Evolutionary conservation across 2,888 invertebrate species (phyloP).

Genomic region (Eupeodes latifasciatus): DNA sequence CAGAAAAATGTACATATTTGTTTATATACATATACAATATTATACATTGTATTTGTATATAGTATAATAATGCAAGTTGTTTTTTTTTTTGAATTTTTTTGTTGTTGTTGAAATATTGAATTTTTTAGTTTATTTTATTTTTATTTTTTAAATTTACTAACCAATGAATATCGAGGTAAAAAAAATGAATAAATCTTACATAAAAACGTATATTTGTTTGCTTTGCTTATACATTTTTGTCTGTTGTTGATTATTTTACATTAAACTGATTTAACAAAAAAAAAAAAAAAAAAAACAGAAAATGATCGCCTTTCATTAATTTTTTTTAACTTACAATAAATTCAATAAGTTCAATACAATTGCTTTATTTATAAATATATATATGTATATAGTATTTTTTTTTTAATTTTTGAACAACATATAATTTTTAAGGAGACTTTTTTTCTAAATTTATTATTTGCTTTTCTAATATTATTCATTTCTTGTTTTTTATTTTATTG

Average conservation of each 20-base stretch:
- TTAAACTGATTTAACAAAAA: conserved; percentile 74
- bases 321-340: conserved; percentile 74
- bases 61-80: conserved; percentile 60
- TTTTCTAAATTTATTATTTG: conserved; percentile 53
- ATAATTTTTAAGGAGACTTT: conserved; percentile 72
- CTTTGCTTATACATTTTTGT: conserved; percentile 56
- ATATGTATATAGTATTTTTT: conserved; percentile 55
- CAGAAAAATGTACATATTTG: conserved; percentile 79
- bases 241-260: conserved; percentile 61
- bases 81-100: conserved; percentile 45
- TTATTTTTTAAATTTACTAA: conserved; percentile 48
- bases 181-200: conserved; percentile 73
- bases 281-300: conserved; percentile 56
- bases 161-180: conserved; percentile 76
- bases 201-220: conserved; percentile 49
- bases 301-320: conserved; percentile 28
- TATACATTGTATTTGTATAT: conserved; percentile 69
- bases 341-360: conserved; percentile 73
- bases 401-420: conserved; percentile 71
- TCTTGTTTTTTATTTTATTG: background rate
- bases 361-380: conserved; percentile 72
- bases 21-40: conserved; percentile 79
- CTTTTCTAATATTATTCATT: conserved; percentile 66
- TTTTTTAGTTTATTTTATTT: conserved; percentile 54
- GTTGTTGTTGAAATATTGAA: conserved; percentile 70